Evolutionary conservation across 2,113 vertebrate species (phyloP).

Genomic region (Rostratula benghalensis): DNA sequence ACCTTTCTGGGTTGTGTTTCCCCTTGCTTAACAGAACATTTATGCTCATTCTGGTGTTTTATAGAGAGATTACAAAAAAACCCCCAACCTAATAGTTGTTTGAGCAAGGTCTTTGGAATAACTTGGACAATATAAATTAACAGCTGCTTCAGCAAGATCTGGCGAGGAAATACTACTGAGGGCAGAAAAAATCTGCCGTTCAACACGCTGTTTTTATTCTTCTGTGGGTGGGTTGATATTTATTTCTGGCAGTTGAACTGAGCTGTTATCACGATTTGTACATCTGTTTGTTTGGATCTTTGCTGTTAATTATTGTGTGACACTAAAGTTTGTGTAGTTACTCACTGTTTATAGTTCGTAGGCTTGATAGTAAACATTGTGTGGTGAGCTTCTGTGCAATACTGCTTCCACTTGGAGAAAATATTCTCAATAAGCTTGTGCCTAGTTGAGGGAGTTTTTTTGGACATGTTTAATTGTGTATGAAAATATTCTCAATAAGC

Average conservation of each 20-base stretch:
- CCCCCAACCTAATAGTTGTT: not conserved
- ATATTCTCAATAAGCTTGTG: not conserved
- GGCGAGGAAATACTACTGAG: not conserved
- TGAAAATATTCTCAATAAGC: not conserved
- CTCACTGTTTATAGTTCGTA: constrained; percentile 40
- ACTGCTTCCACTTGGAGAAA: not conserved
- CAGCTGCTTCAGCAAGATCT: constrained; percentile 38
- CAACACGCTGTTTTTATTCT: not conserved
- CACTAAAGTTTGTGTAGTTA: constrained; percentile 44
- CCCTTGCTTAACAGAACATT: not conserved
- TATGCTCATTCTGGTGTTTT: not conserved
- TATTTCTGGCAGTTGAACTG: constrained; percentile 46
- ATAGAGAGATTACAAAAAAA: not conserved
- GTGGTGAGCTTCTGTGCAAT: constrained; percentile 33
- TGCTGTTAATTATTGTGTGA: constrained; percentile 53
- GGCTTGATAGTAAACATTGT: constrained; percentile 41
- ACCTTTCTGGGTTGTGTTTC: not conserved
- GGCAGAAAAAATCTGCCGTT: not conserved
- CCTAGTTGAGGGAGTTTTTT: not conserved
- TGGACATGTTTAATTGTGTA: not conserved
- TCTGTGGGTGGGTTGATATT: constrained; percentile 47
- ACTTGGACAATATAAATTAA: not conserved
- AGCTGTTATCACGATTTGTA: not conserved
- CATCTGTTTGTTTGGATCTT: constrained; percentile 64
- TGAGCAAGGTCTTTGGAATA: not conserved